These are phyloP conservation scores for Alauda arvensis DNA, from an alignment of 2,797 vertebrate genomes.

Conservation along the genomic window DNA sequence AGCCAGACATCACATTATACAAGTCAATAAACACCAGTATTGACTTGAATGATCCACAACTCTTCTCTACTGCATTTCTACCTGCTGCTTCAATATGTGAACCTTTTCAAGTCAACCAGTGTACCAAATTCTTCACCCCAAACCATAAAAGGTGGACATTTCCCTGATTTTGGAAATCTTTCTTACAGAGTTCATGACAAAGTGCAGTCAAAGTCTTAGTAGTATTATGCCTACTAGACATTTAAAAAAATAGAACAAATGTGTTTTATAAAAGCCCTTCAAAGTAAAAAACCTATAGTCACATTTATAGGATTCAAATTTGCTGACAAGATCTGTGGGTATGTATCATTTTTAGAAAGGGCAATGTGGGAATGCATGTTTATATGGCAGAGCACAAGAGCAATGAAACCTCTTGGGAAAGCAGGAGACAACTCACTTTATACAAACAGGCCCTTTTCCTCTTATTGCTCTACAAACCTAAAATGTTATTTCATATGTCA, in stretches of 20 bases:
- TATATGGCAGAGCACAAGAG: conserved; percentile 4
- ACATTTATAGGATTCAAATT: neutral
- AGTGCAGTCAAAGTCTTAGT: neutral
- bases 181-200: neutral
- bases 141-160: neutral
- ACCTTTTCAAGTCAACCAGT: neutral
- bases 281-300: neutral
- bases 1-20: neutral
- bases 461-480: neutral
- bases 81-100: neutral
- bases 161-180: neutral
- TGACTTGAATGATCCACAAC: neutral
- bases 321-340: neutral
- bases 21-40: neutral
- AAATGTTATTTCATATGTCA: neutral
- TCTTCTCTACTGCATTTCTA: neutral
- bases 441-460: conserved; percentile 4
- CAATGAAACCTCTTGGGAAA: conserved; percentile 26
- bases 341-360: conserved; percentile 6
- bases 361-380: neutral
- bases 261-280: neutral
- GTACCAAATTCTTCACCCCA: neutral
- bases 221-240: neutral
- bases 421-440: neutral
- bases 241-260: neutral